These are phyloP conservation scores for Athalia circularis DNA, from an alignment of 2,888 invertebrate species.

Conservation along the genomic window DNA sequence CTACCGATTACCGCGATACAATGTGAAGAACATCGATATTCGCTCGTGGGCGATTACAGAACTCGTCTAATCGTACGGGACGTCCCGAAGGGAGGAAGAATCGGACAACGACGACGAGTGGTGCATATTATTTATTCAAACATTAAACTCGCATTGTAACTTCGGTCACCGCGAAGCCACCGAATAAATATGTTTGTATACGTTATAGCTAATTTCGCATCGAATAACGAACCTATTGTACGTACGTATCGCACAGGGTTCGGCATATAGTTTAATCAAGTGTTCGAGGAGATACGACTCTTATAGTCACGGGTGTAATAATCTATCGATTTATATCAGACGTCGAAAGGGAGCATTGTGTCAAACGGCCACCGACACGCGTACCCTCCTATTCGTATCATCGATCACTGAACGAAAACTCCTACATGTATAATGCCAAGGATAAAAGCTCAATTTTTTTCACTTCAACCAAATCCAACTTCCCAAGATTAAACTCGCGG, in stretches of 20 bases:
- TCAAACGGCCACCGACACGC: background rate
- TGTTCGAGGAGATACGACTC: background rate
- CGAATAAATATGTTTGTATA: background rate
- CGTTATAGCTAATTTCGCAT: background rate
- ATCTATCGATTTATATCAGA: constrained; percentile 25
- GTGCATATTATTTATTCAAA: background rate
- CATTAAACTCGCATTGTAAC: background rate
- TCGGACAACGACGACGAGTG: background rate
- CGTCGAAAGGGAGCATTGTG: constrained; percentile 14
- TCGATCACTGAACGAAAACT: constrained; percentile 2
- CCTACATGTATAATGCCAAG: background rate
- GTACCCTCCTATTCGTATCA: background rate
- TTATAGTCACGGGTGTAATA: constrained; percentile 13
- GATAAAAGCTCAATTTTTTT: background rate
- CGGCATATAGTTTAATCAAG: background rate
- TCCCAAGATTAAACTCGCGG: too few species aligned
- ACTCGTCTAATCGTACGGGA: background rate
- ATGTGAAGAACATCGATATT: constrained; percentile 14
- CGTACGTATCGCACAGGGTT: background rate
- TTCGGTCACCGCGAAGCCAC: background rate
- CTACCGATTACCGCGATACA: background rate
- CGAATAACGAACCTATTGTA: constrained; percentile 11
- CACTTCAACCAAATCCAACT: too few species aligned
- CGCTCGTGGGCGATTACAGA: background rate
- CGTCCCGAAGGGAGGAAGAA: background rate